Percentiles rank a stretch among this genome's conserved stretches.
phyloP scores from a whole-genome alignment of 2,888 invertebrate genomes.

The Ophraella communa region DNA sequence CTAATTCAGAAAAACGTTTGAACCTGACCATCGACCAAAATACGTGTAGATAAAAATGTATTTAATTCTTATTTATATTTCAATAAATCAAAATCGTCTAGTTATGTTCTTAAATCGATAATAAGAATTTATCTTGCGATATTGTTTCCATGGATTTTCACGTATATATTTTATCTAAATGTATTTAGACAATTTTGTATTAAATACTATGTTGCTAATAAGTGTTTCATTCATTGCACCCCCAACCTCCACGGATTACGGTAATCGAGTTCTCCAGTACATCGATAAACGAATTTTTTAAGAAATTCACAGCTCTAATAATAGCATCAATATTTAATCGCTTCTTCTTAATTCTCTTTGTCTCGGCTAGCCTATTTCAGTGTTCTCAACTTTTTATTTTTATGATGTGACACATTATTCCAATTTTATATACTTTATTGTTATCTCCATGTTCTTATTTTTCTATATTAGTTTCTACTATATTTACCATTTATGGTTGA shows the following conservation, averaged over 20 bases:
- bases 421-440: no score
- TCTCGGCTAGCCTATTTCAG: background rate
- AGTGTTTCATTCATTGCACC: slow-evolving; percentile 33
- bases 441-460: no score
- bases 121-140: slow-evolving; percentile 3
- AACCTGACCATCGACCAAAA: slow-evolving; percentile 27
- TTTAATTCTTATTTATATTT: slow-evolving; percentile 18
- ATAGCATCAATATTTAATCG: no score
- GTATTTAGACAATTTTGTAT: slow-evolving; percentile 36
- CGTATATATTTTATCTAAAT: slow-evolving; percentile 33
- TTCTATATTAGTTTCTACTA: background rate
- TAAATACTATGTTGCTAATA: slow-evolving; percentile 34
- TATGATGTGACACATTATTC: background rate
- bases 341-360: background rate
- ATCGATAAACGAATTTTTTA: no score
- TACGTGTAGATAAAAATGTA: slow-evolving; percentile 21
- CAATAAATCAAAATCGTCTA: slow-evolving; percentile 14
- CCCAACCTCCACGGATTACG: background rate
- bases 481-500: no score
- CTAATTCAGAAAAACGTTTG: slow-evolving; percentile 43
- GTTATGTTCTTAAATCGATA: slow-evolving; percentile 11
- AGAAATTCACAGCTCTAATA: no score
- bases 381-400: background rate
- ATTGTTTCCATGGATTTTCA: slow-evolving; percentile 25
- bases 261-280: no score